A percentile compares a stretch with the other conserved stretches of the same genome.
Evolutionary conservation across 2,797 vertebrate genomes (phyloP).

Genomic region (Peromyscus nudipes): DNA sequence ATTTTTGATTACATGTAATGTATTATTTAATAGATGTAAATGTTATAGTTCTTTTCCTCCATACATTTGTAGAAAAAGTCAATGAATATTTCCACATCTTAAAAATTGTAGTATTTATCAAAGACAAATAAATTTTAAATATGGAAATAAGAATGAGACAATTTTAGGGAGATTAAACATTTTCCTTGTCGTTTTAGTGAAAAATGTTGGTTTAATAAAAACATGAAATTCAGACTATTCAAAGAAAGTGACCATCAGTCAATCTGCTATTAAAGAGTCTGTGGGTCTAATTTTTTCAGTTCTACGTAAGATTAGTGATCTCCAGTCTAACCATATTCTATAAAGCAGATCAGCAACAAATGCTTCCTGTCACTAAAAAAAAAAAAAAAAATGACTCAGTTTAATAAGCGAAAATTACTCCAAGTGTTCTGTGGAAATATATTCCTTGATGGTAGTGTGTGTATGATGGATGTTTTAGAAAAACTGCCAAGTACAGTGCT

Average conservation of each 20-base stretch:
- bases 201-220: background rate
- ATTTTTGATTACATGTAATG: background rate
- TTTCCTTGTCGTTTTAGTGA: background rate
- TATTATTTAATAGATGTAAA: background rate
- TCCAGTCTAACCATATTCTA: background rate
- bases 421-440: background rate
- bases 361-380: background rate
- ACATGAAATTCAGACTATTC: background rate
- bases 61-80: background rate
- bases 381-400: background rate
- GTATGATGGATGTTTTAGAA: background rate
- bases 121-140: background rate
- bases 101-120: background rate
- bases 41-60: background rate
- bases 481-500: background rate
- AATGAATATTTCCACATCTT: background rate
- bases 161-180: background rate
- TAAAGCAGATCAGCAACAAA: background rate
- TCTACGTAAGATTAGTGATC: background rate
- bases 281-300: background rate
- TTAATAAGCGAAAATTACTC: background rate
- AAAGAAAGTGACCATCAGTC: background rate
- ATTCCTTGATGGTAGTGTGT: background rate
- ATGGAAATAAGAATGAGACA: background rate
- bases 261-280: background rate